phyloP scores from a whole-genome alignment of 2,113 vertebrate species.

The Ondatra zibethicus region DNA sequence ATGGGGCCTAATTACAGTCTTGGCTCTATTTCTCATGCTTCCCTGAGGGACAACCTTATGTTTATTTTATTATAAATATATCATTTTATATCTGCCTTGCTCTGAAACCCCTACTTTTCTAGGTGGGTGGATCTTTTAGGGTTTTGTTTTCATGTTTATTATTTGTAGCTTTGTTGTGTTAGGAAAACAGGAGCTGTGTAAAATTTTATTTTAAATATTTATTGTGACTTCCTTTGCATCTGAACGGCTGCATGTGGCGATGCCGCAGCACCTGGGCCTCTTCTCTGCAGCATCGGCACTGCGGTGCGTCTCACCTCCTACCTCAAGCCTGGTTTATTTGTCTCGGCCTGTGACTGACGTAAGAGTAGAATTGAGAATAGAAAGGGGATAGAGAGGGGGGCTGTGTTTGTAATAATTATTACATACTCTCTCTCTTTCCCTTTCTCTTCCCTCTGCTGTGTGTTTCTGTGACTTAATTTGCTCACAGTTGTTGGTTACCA shows the following conservation, averaged over 20 bases:
- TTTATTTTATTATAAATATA: background rate
- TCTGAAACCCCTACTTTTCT: background rate
- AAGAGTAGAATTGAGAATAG: background rate
- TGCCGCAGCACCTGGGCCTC: background rate
- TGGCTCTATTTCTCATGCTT: fast-evolving
- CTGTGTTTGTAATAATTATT: background rate
- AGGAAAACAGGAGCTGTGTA: background rate
- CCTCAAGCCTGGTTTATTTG: background rate
- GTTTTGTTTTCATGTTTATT: background rate
- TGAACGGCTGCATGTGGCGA: fast-evolving
- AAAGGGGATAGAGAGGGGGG: background rate
- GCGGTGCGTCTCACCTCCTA: fast-evolving
- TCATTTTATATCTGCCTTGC: background rate
- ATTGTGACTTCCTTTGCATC: fast-evolving
- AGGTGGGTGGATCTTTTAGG: background rate
- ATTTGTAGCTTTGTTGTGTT: background rate
- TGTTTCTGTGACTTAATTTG: background rate
- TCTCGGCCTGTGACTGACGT: background rate
- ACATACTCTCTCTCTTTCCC: background rate
- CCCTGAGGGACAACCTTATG: too few species aligned
- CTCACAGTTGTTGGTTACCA: background rate
- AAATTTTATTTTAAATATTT: background rate
- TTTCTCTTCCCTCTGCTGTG: background rate
- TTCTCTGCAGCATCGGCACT: background rate
- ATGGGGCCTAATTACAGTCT: background rate